phyloP scores from a whole-genome alignment of 2,113 vertebrate species.

The Pangasianodon hypophthalmus region DNA sequence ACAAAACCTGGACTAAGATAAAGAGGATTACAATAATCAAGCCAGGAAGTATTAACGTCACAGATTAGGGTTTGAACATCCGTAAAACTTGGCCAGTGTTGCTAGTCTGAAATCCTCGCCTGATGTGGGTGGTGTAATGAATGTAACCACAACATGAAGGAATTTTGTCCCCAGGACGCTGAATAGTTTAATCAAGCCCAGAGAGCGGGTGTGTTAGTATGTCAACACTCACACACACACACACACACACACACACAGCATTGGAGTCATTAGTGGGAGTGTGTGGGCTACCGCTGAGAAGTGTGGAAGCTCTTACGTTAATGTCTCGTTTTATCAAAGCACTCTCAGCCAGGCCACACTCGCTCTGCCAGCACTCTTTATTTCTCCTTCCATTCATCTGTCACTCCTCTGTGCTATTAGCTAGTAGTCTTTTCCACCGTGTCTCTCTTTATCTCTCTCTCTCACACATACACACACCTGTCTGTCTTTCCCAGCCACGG shows the following conservation, averaged over 20 bases:
- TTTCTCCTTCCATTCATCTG: background rate
- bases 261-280: slow-evolving; percentile 41
- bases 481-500: background rate
- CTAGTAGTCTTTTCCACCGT: background rate
- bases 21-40: background rate
- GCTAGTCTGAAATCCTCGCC: background rate
- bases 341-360: slow-evolving; percentile 40
- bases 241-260: background rate
- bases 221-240: slow-evolving; percentile 38
- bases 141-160: slow-evolving; percentile 6
- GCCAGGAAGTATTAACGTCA: background rate
- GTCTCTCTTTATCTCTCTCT: slow-evolving; percentile 12
- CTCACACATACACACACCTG: background rate
- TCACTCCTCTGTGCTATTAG: slow-evolving; percentile 24
- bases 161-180: slow-evolving; percentile 15
- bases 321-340: slow-evolving; percentile 51
- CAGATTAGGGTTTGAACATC: background rate
- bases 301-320: slow-evolving; percentile 49
- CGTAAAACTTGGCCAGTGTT: background rate
- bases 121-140: slow-evolving; percentile 25
- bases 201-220: slow-evolving; percentile 22
- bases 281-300: slow-evolving; percentile 29
- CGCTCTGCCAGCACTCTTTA: slow-evolving; percentile 5
- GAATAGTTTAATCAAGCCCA: slow-evolving; percentile 28
- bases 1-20: background rate